Percentiles rank a stretch among this genome's conserved stretches.
Conservation (phyloP, 1,140 invertebrate species). For the Protaetia brevitarsis region DNA sequence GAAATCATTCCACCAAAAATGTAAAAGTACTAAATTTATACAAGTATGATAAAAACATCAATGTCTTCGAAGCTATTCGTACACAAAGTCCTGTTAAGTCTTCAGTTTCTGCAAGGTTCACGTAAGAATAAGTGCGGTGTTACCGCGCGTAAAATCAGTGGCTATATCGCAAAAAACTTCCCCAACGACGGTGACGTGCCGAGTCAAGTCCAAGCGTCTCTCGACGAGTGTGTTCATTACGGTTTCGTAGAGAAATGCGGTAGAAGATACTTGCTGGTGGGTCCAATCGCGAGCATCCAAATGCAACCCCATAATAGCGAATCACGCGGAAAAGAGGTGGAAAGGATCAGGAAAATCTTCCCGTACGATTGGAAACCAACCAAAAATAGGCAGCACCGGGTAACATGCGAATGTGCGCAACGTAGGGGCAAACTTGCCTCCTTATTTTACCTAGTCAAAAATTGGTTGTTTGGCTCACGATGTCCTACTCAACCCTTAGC, state of each 20-base stretch:
- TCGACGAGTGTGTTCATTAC: slow-evolving; percentile 8
- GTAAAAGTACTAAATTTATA: slow-evolving; percentile 5
- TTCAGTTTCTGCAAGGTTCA: slow-evolving; percentile 4
- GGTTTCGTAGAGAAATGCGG: not conserved
- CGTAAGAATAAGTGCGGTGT: not conserved
- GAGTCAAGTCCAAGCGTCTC: not conserved
- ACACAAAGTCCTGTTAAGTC: slow-evolving; percentile 9
- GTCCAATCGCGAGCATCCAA: not conserved
- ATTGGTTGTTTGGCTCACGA: not conserved
- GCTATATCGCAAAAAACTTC: slow-evolving; percentile 5
- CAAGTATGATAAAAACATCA: not conserved
- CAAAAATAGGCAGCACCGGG: not conserved
- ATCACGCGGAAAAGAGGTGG: not conserved
- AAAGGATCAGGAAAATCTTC: not conserved
- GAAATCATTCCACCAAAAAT: no score
- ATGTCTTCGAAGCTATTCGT: slow-evolving; percentile 12
- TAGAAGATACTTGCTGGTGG: not conserved
- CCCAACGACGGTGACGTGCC: slow-evolving; percentile 1
- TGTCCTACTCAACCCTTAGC: not conserved
- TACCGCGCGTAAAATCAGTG: not conserved
- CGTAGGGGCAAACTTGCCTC: not conserved
- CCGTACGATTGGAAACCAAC: not conserved
- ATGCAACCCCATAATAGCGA: not conserved
- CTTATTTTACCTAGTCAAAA: not conserved
- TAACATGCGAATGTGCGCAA: not conserved